These are phyloP conservation scores for Hippoglossus stenolepis DNA, from an alignment of 2,113 vertebrate genomes.

Conservation along the genomic window DNA sequence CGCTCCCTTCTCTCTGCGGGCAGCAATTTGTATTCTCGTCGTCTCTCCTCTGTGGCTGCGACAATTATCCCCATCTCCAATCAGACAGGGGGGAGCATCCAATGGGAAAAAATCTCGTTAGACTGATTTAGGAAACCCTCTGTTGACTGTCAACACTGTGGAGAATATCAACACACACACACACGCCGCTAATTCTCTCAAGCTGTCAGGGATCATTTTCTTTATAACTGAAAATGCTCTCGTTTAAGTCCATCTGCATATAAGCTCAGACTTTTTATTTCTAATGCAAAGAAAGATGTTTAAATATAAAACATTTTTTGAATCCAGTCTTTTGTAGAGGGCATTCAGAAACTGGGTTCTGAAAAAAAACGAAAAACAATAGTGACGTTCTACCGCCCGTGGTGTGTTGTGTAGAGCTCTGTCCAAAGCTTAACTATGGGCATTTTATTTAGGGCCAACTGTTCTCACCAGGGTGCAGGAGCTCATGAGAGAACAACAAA, in stretches of 20 bases:
- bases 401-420: not conserved
- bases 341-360: not conserved
- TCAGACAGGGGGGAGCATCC: constrained; percentile 59
- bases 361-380: not conserved
- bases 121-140: constrained; percentile 64
- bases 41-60: constrained; percentile 46
- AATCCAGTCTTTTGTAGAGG: not conserved
- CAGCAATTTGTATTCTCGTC: constrained; percentile 60
- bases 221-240: constrained; percentile 6
- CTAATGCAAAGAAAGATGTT: too few species aligned
- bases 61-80: constrained; percentile 71
- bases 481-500: constrained; percentile 21
- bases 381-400: not conserved
- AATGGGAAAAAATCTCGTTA: constrained; percentile 60
- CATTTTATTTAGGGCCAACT: constrained; percentile 22
- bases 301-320: constrained; percentile 1
- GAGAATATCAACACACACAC: constrained; percentile 47
- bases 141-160: constrained; percentile 74
- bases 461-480: constrained; percentile 10
- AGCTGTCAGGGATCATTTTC: constrained; percentile 26
- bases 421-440: constrained; percentile 1
- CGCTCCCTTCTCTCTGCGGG: constrained; percentile 17
- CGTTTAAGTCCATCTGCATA: constrained; percentile 16
- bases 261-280: not conserved
- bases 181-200: constrained; percentile 45